Conservation (phyloP, 1,140 invertebrate species). For the Papilio polytes region DNA sequence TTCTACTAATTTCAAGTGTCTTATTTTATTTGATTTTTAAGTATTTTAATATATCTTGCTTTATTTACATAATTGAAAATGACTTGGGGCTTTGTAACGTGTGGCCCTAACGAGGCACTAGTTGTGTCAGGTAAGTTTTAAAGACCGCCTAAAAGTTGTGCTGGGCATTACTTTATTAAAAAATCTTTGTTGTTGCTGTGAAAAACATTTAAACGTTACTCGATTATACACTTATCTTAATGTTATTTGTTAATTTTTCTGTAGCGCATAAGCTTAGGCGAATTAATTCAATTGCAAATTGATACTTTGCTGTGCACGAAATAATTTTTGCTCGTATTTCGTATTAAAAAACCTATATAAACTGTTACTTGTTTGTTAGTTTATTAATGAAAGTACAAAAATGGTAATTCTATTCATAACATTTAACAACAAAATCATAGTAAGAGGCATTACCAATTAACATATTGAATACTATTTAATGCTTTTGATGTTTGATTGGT, state of each 20-base stretch:
- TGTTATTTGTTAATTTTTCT: background rate
- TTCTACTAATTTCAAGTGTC: constrained; percentile 56
- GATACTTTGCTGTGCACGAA: background rate
- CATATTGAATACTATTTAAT: background rate
- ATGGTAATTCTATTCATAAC: too few species aligned
- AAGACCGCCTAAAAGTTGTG: constrained; percentile 33
- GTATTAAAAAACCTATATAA: background rate
- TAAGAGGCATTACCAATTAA: background rate
- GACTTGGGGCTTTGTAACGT: constrained; percentile 98
- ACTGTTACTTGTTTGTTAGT: background rate
- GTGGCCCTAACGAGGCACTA: constrained; percentile 98
- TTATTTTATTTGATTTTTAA: constrained; percentile 59
- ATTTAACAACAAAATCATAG: background rate
- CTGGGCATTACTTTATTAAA: constrained; percentile 24
- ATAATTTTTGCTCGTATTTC: background rate
- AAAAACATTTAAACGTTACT: background rate
- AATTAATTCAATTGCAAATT: constrained; percentile 9
- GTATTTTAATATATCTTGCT: constrained; percentile 55
- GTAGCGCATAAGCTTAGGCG: constrained; percentile 16
- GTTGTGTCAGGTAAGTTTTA: constrained; percentile 95
- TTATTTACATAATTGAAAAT: constrained; percentile 78
- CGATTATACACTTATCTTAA: background rate
- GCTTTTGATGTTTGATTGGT: too few species aligned
- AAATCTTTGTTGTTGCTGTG: constrained; percentile 19
- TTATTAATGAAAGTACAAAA: background rate